Conservation (phyloP, 2,888 invertebrate species). For the Diploptera punctata region DNA sequence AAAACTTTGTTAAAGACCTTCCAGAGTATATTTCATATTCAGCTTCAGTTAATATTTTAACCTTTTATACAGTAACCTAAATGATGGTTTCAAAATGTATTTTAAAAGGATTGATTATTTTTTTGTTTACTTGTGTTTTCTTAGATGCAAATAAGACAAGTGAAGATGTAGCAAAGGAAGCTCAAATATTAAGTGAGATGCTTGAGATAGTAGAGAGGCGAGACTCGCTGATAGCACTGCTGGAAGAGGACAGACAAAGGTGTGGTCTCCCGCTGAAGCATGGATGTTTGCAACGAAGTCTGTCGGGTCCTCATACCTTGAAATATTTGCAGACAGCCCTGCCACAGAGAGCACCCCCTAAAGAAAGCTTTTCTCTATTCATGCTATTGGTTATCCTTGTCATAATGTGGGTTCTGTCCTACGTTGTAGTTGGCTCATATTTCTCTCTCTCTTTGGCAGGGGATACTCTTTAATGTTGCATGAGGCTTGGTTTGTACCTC, state of each 20-base stretch:
- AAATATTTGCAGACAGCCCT: background rate
- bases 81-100: too few species aligned
- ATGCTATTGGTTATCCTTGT: slow-evolving; percentile 33
- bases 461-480: slow-evolving; percentile 10
- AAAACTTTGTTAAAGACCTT: too few species aligned
- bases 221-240: slow-evolving; percentile 67
- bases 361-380: slow-evolving; percentile 33
- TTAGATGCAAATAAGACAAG: slow-evolving; percentile 60
- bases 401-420: slow-evolving; percentile 41
- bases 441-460: background rate
- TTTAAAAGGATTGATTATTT: too few species aligned
- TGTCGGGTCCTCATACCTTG: slow-evolving; percentile 9
- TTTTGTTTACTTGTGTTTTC: slow-evolving; percentile 45
- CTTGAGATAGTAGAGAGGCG: slow-evolving; percentile 81
- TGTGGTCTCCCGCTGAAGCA: slow-evolving; percentile 54
- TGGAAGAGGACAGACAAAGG: slow-evolving; percentile 76
- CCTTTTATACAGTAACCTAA: too few species aligned
- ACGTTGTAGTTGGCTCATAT: slow-evolving; percentile 40
- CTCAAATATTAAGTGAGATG: slow-evolving; percentile 80
- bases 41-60: too few species aligned
- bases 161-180: slow-evolving; percentile 69
- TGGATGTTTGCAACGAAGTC: slow-evolving; percentile 8
- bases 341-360: slow-evolving; percentile 17
- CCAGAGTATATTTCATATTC: too few species aligned
- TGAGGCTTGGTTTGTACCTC: slow-evolving; percentile 8